Evolutionary conservation across 2,888 invertebrate species (phyloP).

Genomic region (Chironomus tentans): DNA sequence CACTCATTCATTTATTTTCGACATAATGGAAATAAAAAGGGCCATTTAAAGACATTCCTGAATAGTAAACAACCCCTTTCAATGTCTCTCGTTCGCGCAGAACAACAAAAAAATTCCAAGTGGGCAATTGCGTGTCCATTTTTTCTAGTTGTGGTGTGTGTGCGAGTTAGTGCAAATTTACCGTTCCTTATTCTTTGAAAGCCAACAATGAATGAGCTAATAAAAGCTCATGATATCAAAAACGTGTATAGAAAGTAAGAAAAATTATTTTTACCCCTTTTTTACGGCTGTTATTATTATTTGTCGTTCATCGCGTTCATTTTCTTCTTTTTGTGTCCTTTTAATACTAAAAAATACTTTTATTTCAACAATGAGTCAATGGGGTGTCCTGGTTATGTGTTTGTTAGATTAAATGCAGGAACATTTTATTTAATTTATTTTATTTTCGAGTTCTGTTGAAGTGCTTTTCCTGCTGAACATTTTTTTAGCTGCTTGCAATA

Average conservation of each 20-base stretch:
- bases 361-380: not conserved
- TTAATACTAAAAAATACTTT: not conserved
- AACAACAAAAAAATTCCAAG: constrained; percentile 12
- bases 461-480: too few relatives aligned
- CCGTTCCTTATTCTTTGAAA: not conserved
- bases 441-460: too few relatives aligned
- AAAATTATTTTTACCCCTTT: not conserved
- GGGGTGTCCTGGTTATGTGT: too few relatives aligned
- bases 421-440: too few relatives aligned
- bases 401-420: too few relatives aligned
- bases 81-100: not conserved
- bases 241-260: not conserved
- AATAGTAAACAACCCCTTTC: constrained; percentile 8
- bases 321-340: not conserved
- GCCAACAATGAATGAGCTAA: not conserved
- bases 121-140: constrained; percentile 21
- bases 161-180: constrained; percentile 1
- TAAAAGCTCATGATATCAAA: not conserved
- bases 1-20: not conserved
- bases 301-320: not conserved
- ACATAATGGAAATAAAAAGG: not conserved
- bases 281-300: not conserved
- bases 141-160: not conserved
- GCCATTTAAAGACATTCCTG: constrained; percentile 14
- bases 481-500: too few relatives aligned